Conservation (phyloP, 2,113 vertebrate genomes). For the Synodontis membranacea region DNA sequence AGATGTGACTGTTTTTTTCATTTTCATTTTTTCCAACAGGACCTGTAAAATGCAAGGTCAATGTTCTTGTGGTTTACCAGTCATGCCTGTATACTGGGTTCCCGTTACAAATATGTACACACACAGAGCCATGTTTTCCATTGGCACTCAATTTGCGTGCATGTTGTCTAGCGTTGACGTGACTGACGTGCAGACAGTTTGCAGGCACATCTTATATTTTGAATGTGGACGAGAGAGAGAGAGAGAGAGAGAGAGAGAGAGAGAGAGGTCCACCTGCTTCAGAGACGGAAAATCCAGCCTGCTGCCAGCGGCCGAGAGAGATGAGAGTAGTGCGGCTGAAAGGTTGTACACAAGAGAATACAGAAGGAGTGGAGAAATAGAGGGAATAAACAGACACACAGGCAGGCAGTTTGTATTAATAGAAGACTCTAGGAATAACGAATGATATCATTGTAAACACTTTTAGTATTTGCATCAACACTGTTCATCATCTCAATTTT, state of each 20-base stretch:
- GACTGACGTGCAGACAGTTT: constrained; percentile 13
- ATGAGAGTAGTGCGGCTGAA: constrained; percentile 29
- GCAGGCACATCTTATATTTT: constrained; percentile 35
- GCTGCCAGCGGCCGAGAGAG: constrained; percentile 24
- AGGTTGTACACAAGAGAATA: constrained; percentile 8
- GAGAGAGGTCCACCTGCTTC: constrained; percentile 37
- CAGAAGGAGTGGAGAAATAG: neutral
- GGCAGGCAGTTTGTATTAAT: neutral
- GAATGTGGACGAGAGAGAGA: constrained; percentile 23
- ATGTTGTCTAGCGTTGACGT: neutral
- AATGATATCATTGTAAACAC: neutral
- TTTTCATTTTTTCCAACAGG: neutral
- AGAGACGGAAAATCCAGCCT: constrained; percentile 33
- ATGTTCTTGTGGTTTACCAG: constrained; percentile 19
- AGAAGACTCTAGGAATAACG: neutral
- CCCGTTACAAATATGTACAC: neutral
- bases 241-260: constrained; percentile 32
- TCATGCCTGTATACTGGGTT: neutral
- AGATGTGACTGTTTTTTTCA: neutral
- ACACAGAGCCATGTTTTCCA: constrained; percentile 10
- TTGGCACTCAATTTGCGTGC: neutral
- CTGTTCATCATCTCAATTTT: neutral
- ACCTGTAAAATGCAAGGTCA: constrained; percentile 19
- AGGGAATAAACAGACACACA: neutral
- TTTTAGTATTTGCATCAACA: neutral